These are phyloP conservation scores for Griposia aprilina DNA, from an alignment of 2,888 invertebrate species.

Conservation along the genomic window DNA sequence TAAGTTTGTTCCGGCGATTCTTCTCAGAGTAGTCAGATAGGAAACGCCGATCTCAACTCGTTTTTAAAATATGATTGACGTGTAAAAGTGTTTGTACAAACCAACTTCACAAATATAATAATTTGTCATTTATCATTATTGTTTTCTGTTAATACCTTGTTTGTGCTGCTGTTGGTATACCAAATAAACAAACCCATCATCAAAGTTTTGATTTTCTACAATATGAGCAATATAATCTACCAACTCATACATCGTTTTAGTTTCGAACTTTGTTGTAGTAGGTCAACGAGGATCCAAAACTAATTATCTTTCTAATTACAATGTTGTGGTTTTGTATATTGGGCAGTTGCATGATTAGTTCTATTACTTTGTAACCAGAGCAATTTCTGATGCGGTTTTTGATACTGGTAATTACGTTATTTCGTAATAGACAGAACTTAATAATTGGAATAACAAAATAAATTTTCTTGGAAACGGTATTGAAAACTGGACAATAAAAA, in stretches of 20 bases:
- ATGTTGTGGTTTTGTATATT: slow-evolving; percentile 32
- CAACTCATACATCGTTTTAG: background rate
- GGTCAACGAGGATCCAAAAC: slow-evolving; percentile 33
- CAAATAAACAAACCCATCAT: background rate
- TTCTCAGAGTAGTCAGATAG: background rate
- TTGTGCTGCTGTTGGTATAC: background rate
- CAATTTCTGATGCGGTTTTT: slow-evolving; percentile 33
- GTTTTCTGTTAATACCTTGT: background rate
- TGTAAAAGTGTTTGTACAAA: background rate
- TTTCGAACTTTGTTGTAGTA: slow-evolving; percentile 10
- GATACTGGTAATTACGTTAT: slow-evolving; percentile 1
- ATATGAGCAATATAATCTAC: background rate
- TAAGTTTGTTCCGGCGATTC: background rate
- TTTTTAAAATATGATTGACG: background rate
- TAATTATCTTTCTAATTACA: slow-evolving; percentile 47
- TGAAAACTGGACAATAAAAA: slow-evolving; percentile 1
- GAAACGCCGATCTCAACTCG: background rate
- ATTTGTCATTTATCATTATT: background rate
- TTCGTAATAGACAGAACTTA: background rate
- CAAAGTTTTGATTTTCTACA: background rate
- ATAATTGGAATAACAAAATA: background rate
- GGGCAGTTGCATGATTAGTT: slow-evolving; percentile 41
- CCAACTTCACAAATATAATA: background rate
- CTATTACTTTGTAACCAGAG: slow-evolving; percentile 18
- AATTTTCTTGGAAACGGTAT: background rate